Conservation (phyloP, 1,140 invertebrate species). For the Cepaea nemoralis region DNA sequence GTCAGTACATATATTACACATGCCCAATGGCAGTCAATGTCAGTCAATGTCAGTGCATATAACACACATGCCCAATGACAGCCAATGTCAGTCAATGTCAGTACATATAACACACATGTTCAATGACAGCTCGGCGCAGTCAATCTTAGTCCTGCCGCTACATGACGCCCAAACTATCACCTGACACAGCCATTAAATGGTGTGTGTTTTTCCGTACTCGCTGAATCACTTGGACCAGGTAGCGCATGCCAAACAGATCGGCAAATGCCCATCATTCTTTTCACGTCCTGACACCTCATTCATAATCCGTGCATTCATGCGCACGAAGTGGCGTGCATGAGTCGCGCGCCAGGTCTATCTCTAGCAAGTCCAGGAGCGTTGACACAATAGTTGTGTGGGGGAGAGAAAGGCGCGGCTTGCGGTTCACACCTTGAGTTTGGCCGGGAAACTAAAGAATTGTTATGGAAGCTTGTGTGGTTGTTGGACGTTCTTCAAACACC, state of each 20-base stretch:
- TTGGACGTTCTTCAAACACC: not conserved
- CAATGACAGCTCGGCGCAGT: no score
- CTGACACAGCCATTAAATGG: no score
- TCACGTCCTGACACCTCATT: not conserved
- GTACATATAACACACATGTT: no score
- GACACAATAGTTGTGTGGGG: not conserved
- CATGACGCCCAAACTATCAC: no score
- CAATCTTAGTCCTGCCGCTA: no score
- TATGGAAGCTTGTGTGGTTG: not conserved
- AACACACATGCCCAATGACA: no score
- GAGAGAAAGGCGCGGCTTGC: not conserved
- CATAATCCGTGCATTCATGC: conserved; percentile 5
- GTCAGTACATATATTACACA: no score
- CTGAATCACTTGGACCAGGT: not conserved
- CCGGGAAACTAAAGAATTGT: not conserved
- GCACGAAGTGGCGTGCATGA: not conserved
- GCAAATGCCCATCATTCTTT: not conserved
- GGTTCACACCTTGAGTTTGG: not conserved
- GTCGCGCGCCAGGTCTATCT: not conserved
- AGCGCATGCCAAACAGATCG: not conserved
- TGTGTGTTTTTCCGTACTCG: no score
- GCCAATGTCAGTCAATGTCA: no score
- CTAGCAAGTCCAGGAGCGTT: not conserved
- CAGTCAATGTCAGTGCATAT: no score
- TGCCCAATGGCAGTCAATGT: no score